Base-by-base conservation (phyloP, 30 jellyfish, hydroid and myxozoan species). In the Mastigias papua region DNA sequence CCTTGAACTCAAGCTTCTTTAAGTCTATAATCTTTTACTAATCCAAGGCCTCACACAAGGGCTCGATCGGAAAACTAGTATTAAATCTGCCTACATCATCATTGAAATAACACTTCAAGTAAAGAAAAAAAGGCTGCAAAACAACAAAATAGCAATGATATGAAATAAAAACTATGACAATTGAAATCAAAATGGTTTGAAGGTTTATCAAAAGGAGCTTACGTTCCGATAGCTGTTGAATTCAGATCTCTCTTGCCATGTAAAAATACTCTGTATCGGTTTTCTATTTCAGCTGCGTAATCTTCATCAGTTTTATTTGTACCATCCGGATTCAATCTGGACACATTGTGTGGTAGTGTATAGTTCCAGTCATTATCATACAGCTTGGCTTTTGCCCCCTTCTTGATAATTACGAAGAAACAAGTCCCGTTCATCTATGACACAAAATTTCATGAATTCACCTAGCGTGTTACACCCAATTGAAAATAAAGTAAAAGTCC, bases 181-280 rank as follows among this genome's bases (percentile, higher is more conserved):
- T 8, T 1, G 19, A 26, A 50, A 23, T 50, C 25, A 77, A 54
- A 77, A 57, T 35, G 2, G 31, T 21, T 26, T 10, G 21, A 21
- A 76, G 19, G 26, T 5, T 5, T 54, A 46, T 0, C 15, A 19
- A 63, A 25, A 28, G 11, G 34, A 42, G 70, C 92, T 50, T 60
- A 83, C 92, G 73, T 67, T 69, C 92, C 92, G 9, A 51, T 71
- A 19, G 92, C 92, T 27, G 92, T 73, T 37, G 27, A 10, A 46
- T 69, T 83, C 42, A 83, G 70, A 32, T 83, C 92, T 0, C 31
- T 62, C 29, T 26, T 35, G 25, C 86, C 81, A 20, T 69, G 61
- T 32, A 83, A 32, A 35, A 51, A 83, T 3, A 83, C 70, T 51
- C 92, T 32, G 51, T 23, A 46, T n/a, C 81, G 49, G 72, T 83